Base-by-base conservation (phyloP, 2,113 vertebrate genomes). In the Okapia johnstoni region DNA sequence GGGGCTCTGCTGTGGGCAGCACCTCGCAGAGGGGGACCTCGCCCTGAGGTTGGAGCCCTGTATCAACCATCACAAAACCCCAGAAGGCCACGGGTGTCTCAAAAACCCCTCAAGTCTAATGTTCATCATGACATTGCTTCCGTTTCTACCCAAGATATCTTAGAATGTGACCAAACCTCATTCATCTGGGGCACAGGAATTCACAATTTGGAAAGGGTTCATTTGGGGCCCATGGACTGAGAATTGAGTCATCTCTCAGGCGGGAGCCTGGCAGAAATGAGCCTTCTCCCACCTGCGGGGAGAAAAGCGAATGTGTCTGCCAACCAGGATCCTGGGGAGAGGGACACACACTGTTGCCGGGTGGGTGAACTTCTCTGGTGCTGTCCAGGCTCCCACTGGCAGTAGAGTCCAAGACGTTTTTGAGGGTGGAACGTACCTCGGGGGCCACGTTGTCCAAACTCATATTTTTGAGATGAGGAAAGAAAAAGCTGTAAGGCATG, bases 51-150 rank as follows among this genome's bases (percentile, higher is more conserved):
- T 17, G 1, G n/a, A 46, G 23, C 93, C 46, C 0, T 7, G 8
- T 54, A 21, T 73, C 25, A 17, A 58, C 0, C 0, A 5, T n/a
- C 21, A 0, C 58, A 28, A 28, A n/a, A 0, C 55, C 76, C 19
- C 6, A 0, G 52, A 52, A 63, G 85, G 23, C 21, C 46, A 3
- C 0, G 0, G 0, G 1, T 6, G 54, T 36, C 66, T 86, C 21
- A 25, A 25, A 89, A 88, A 84, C 33, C 16, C 58, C 52, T 46
- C 48, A 13, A 25, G 25, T 48, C 73, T 81, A 5, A 15, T 6
- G 2, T 28, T 43, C 15, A 28, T 36, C 2, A 33, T 26, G 26
- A 57, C 43, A 28, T 43, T 40, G 40, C 81, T 86, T 70, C 7
- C 6, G 12, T 46, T 70, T 88, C 95, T 50, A 0, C 13, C 43